Evolutionary conservation across 2,797 vertebrate genomes (phyloP).

Genomic region (Urophycis tenuis): DNA sequence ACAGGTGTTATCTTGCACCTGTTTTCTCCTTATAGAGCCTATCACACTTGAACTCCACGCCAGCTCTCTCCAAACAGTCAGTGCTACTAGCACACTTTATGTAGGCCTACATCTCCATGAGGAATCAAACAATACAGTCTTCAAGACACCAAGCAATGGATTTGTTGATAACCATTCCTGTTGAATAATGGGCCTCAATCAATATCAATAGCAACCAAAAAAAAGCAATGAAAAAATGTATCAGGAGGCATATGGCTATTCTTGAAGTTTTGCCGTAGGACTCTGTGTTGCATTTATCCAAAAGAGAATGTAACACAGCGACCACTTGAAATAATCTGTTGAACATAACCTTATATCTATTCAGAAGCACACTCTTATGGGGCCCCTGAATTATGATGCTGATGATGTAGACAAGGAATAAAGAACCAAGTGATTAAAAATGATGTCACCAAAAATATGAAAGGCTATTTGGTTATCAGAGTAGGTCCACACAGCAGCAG

Average conservation of each 20-base stretch:
- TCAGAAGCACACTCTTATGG: neutral
- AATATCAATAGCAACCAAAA: neutral
- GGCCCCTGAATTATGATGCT: neutral
- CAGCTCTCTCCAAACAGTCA: slow-evolving; percentile 58
- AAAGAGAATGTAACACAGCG: neutral
- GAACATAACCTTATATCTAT: neutral
- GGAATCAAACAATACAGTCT: neutral
- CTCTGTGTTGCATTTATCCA: neutral
- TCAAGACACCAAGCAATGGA: neutral
- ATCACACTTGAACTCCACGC: slow-evolving; percentile 44
- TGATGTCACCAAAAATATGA: neutral
- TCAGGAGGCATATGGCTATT: neutral
- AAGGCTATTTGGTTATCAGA: too few relatives aligned
- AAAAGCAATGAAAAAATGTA: neutral
- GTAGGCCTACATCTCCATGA: neutral
- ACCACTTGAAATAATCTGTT: neutral
- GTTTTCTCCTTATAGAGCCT: too few relatives aligned
- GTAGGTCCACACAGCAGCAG: too few relatives aligned
- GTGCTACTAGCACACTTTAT: neutral
- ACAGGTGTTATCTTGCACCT: slow-evolving; percentile 26
- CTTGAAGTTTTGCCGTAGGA: neutral
- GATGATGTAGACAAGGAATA: neutral
- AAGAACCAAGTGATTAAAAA: neutral
- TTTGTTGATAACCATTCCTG: neutral
- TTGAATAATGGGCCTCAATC: neutral